These are phyloP conservation scores for Callorhinus ursinus DNA, from an alignment of 2,113 vertebrate species.

Conservation along the genomic window DNA sequence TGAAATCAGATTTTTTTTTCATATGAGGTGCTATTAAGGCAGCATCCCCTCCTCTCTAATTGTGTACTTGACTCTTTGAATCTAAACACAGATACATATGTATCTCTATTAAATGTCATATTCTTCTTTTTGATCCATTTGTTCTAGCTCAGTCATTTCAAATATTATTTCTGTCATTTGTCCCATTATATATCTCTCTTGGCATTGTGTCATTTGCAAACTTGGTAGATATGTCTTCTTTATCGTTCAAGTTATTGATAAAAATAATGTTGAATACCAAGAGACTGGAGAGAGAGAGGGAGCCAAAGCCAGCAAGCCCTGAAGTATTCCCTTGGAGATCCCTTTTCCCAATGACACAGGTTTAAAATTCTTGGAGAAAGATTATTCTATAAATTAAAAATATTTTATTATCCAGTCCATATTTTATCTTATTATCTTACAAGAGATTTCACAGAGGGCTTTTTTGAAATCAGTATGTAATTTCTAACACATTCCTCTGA, in stretches of 20 bases:
- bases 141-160: constrained; percentile 73
- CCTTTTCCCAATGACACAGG: background rate
- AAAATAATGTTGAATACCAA: constrained; percentile 24
- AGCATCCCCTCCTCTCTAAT: constrained; percentile 17
- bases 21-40: background rate
- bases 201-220: constrained; percentile 59
- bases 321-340: background rate
- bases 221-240: constrained; percentile 40
- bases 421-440: constrained; percentile 14
- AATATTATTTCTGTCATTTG: constrained; percentile 75
- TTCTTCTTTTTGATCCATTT: constrained; percentile 64
- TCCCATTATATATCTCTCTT: constrained; percentile 65
- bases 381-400: constrained; percentile 49
- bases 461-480: constrained; percentile 2
- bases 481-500: background rate
- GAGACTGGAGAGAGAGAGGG: background rate
- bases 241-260: constrained; percentile 60
- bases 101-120: constrained; percentile 59
- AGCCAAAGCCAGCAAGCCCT: background rate
- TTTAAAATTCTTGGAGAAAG: background rate
- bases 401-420: background rate
- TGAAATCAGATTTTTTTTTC: constrained; percentile 49
- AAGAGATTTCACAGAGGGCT: constrained; percentile 39
- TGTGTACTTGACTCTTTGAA: constrained; percentile 55
- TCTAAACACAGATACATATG: constrained; percentile 38